Percentiles rank a stretch among this genome's conserved stretches.
phyloP scores from a whole-genome alignment of 2,113 vertebrate genomes.

The Notothenia coriiceps region DNA sequence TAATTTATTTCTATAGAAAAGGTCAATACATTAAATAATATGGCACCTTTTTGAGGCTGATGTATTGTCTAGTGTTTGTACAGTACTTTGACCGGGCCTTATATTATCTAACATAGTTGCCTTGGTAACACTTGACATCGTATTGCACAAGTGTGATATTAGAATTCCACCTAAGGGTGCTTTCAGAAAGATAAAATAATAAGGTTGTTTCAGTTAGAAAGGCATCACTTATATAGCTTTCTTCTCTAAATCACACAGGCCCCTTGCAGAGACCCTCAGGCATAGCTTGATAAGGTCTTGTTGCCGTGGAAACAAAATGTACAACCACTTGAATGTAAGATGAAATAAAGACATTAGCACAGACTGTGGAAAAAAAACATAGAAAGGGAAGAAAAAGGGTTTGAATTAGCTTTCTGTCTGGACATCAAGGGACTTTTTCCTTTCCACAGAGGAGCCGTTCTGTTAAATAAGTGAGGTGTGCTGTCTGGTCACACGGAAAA shows the following conservation, averaged over 20 bases:
- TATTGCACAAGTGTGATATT: slow-evolving; percentile 5
- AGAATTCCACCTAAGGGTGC: slow-evolving; percentile 51
- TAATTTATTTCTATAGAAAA: neutral
- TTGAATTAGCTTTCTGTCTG: slow-evolving; percentile 8
- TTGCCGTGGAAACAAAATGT: slow-evolving; percentile 59
- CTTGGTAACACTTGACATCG: slow-evolving; percentile 29
- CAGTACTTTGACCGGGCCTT: neutral
- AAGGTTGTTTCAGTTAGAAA: slow-evolving; percentile 34
- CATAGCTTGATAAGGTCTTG: slow-evolving; percentile 34
- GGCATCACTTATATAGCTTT: slow-evolving; percentile 31
- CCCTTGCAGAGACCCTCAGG: slow-evolving; percentile 41
- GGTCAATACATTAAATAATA: neutral
- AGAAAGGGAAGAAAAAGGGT: neutral
- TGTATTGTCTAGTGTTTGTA: neutral
- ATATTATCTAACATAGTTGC: slow-evolving; percentile 19
- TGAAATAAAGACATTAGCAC: slow-evolving; percentile 7
- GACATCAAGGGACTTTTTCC: slow-evolving; percentile 1
- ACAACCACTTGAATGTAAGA: slow-evolving; percentile 21
- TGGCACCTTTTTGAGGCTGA: neutral
- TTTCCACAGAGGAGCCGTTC: slow-evolving; percentile 26
- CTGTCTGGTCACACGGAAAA: slow-evolving; percentile 61
- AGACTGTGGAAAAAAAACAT: neutral
- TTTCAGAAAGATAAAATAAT: slow-evolving; percentile 47
- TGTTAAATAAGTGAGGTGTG: slow-evolving; percentile 46
- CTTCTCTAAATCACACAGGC: slow-evolving; percentile 44